A percentile compares a stretch with the other conserved stretches of the same genome.
Conservation (phyloP, 2,888 invertebrate species). For the Eubasilissa splendida region DNA sequence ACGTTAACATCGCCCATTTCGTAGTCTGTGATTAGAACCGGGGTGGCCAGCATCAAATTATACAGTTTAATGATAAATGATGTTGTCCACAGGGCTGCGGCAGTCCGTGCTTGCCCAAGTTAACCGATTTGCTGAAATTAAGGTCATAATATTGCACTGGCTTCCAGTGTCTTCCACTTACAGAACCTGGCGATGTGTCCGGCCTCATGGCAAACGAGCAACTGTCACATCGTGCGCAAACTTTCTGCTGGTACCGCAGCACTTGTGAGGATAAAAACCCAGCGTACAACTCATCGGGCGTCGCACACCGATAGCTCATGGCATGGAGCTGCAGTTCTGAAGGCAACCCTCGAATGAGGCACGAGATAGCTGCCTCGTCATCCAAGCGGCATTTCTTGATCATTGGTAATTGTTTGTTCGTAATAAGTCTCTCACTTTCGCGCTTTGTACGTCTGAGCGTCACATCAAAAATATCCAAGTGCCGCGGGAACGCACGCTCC, state of each 20-base stretch:
- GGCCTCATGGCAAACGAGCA: no score
- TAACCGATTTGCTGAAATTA: no score
- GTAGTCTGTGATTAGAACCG: not conserved
- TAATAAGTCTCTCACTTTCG: no score
- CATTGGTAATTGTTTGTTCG: not conserved
- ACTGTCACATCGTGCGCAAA: not conserved
- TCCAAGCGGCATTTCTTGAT: not conserved
- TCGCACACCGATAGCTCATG: not conserved
- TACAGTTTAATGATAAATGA: not conserved
- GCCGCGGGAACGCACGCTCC: no score
- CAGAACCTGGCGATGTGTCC: not conserved
- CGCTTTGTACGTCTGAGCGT: no score
- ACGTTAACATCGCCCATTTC: conserved; percentile 11
- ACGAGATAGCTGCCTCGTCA: not conserved
- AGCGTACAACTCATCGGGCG: not conserved
- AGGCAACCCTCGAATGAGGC: not conserved
- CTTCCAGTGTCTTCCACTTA: not conserved
- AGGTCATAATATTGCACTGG: not conserved
- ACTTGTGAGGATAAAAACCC: not conserved
- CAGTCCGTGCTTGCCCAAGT: not conserved
- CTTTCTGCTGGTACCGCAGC: not conserved
- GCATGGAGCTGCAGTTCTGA: not conserved
- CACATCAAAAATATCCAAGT: no score
- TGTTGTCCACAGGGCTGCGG: not conserved
- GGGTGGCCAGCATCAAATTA: not conserved